These are phyloP conservation scores for Agrilus mali DNA, from an alignment of 2,888 invertebrate genomes.

Conservation along the genomic window DNA sequence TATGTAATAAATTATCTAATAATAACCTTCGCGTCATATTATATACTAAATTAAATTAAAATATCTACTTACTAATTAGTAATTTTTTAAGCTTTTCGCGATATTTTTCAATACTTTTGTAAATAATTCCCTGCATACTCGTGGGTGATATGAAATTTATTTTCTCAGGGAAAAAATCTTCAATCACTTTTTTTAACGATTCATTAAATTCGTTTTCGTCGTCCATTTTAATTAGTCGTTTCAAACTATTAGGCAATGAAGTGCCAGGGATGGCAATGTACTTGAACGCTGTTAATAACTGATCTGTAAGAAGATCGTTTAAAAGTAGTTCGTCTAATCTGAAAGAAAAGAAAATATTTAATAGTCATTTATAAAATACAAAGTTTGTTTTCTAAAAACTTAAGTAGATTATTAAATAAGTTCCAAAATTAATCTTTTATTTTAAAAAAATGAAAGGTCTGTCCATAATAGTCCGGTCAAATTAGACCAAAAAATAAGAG, in stretches of 20 bases:
- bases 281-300: constrained; percentile 34
- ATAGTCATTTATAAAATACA: not conserved
- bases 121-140: constrained; percentile 28
- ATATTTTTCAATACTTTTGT: constrained; percentile 20
- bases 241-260: constrained; percentile 29
- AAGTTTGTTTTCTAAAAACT: too few species aligned
- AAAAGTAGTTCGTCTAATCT: constrained; percentile 25
- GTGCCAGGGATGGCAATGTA: constrained; percentile 34
- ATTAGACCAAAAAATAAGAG: too few species aligned
- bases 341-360: constrained; percentile 7
- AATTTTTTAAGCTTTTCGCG: constrained; percentile 14
- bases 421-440: too few species aligned
- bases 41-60: too few species aligned
- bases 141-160: constrained; percentile 13
- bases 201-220: constrained; percentile 4
- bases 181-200: constrained; percentile 9
- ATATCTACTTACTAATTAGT: constrained; percentile 10
- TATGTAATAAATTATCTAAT: too few species aligned
- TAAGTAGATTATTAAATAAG: too few species aligned
- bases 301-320: constrained; percentile 24
- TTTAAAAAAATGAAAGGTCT: too few species aligned
- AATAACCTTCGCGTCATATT: too few species aligned
- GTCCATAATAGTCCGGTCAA: too few species aligned
- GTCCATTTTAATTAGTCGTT: constrained; percentile 20
- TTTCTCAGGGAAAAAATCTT: constrained; percentile 15